Base-by-base conservation (phyloP, 2,888 invertebrate genomes). In the Spilosoma lubricipeda region DNA sequence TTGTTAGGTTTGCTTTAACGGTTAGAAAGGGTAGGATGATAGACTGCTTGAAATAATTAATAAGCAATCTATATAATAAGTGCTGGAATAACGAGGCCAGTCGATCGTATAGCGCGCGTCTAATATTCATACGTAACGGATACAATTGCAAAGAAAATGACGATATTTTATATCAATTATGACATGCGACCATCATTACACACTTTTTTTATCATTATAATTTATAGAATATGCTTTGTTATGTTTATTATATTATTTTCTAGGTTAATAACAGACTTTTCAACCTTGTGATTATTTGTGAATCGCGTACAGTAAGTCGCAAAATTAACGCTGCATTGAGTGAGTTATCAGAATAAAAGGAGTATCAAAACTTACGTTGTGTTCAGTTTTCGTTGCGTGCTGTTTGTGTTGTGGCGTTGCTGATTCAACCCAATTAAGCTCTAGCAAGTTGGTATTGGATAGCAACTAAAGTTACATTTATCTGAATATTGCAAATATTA, bases 91-190 rank as follows among this genome's bases (percentile, higher is more conserved):
- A 45, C 11, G 48, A 33, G 0, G 23, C 13, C 13, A 67, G 69
- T 70, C 56, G 18, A 20, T 56, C 56, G 36, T 18, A 56, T 36
- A 69, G 23, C 18, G 39, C 56, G 69, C 52, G 74, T 30, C 56
- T 63, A 66, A 67, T 70, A n/a, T 68, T 67, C 42, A 78, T 78
- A 85, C 78, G 83, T 82, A 79, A 78, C 84, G 39, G 73, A 73
- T 77, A 75, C 63, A 20, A 73, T 27, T 70, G 65, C 15, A n/a
- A 70, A 66, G 52, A 66, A 71, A 64, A 33, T 52, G 65, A 66
- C 48, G 71, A 71, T 66, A 71, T 48, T 52, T 42, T 42, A 27
- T 63, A 63, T 63, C 27, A n/a, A n/a, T n/a, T n/a, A n/a, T n/a
- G n/a, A n/a, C n/a, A n/a, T n/a, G n/a, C n/a, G n/a, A n/a, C n/a